Base-by-base conservation (phyloP, 2,888 invertebrate genomes). In the Branchipolynoe longqiensis region DNA sequence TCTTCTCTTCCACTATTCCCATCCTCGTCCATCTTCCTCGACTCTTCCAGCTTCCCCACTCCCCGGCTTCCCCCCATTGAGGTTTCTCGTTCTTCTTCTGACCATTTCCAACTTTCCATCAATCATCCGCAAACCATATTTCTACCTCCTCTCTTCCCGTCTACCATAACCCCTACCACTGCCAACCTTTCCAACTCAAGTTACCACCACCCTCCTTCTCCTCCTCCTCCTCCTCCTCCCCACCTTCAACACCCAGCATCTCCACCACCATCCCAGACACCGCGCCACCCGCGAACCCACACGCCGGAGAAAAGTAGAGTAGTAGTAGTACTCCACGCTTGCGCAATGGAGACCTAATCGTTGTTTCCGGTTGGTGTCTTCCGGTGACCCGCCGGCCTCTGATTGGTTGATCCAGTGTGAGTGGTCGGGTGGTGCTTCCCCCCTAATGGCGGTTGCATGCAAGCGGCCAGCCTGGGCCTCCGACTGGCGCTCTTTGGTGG, bases 321-420 rank as follows among this genome's bases (percentile, higher is more conserved):
- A 25, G 14, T 1, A 38, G 38, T 36, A 36, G 38, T 6, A 69
- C 33, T 69, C 69, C 69, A 3, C 69, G 69, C 38, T 22, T 3
- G 69, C 69, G 69, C 69, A 69, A 38, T 69, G 69, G 69, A 69
- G 38, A 31, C 69, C 22, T 69, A 69, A 69, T 69, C 69, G 69
- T 69, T 33, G 38, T 36, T 69, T 69, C 69, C 69, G 69, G 69
- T 38, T 38, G 38, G 38, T 38, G n/a, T 69, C 31, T 69, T 69
- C 69, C 69, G 69, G 69, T 38, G 33, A 1, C 69, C 4, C 22
- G 14, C 22, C 8, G 22, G 38, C 8, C 38, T 69, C 36, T 69
- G 69, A 69, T 69, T 69, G 69, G 69, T 69, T 69, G 69, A 69
- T 33, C 69, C 69, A 69, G 69, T 0, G 14, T 1, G 36, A 33